Base-by-base conservation (phyloP, 2,888 invertebrate genomes). In the Altica lythri region DNA sequence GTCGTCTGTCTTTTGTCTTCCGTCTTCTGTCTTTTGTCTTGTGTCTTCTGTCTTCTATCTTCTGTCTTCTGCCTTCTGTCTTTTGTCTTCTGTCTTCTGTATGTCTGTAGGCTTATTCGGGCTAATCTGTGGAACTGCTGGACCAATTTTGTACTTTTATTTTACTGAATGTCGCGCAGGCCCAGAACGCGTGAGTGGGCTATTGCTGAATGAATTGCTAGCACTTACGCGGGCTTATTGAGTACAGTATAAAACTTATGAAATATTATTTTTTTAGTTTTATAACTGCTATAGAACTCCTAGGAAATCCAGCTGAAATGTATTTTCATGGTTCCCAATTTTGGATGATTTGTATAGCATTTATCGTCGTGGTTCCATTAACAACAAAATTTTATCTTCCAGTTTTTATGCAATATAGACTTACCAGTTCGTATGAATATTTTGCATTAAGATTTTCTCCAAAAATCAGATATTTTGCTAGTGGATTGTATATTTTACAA, bases 301-400 rank as follows among this genome's bases (percentile, higher is more conserved):
- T 95, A 57, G 95, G 95, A 1, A 94, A 93, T 73, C 93, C 94
- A 5, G 89, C 92, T 0, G 94, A 95, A 79, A 91, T 94, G 89
- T 95, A 92, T 74, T 83, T 83, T 65, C 86, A 89, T 70, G 95
- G 95, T 13, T 88, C 90, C 0, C 92, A 92, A 74, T 94, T 92
- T 74, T 89, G 89, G 83, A 84, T 91, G 81, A 89, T 89, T 62
- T 88, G 89, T 71, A 60, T 90, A 29, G 84, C 90, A 0, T 92
- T 93, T 77, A 74, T 92, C 18, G 72, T 91, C 8, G 90, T 90
- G 0, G 86, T 90, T 51, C 91, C 91, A 1, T 81, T 91, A 44
- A 85, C 92, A 2, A 86, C 90, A 29, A 83, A 85, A 59, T 78
- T 92, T 5, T 94, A 90, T 72, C 80, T 93, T 61, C 94, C 94